Evolutionary conservation across 2,888 invertebrate species (phyloP).

Genomic region (Hofmannophila pseudospretella): DNA sequence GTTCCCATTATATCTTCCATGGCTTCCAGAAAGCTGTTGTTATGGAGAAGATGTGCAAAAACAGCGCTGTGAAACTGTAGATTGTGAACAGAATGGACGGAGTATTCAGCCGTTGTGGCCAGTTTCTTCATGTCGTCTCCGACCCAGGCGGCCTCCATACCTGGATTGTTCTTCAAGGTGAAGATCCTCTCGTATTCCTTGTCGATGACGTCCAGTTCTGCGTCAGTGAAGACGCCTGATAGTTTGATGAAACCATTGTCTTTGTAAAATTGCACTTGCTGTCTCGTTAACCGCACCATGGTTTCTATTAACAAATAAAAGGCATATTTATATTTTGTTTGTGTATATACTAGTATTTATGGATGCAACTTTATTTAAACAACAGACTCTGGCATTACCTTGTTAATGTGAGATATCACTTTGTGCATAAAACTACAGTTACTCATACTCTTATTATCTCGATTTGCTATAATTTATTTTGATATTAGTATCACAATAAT

Average conservation of each 20-base stretch:
- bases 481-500: too few species aligned
- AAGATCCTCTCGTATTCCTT: constrained; percentile 61
- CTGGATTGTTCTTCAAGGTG: constrained; percentile 42
- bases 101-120: constrained; percentile 11
- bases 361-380: too few species aligned
- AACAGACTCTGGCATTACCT: too few species aligned
- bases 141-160: constrained; percentile 60
- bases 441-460: too few species aligned
- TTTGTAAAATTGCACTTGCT: constrained; percentile 53
- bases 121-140: constrained; percentile 55
- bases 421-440: too few species aligned
- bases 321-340: too few species aligned
- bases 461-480: too few species aligned
- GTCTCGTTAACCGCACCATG: constrained; percentile 37
- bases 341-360: too few species aligned
- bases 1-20: constrained; percentile 65
- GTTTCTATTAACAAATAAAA: too few species aligned
- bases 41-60: constrained; percentile 52
- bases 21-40: constrained; percentile 58
- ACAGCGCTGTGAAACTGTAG: constrained; percentile 64
- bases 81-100: constrained; percentile 48
- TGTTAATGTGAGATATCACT: too few species aligned
- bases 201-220: constrained; percentile 55
- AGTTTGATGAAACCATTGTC: constrained; percentile 66
- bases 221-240: constrained; percentile 42